Evolutionary conservation across 2,797 vertebrate species (phyloP), one percentile per base, ranked within the genome.

Genomic region (Ibycter americanus): DNA sequence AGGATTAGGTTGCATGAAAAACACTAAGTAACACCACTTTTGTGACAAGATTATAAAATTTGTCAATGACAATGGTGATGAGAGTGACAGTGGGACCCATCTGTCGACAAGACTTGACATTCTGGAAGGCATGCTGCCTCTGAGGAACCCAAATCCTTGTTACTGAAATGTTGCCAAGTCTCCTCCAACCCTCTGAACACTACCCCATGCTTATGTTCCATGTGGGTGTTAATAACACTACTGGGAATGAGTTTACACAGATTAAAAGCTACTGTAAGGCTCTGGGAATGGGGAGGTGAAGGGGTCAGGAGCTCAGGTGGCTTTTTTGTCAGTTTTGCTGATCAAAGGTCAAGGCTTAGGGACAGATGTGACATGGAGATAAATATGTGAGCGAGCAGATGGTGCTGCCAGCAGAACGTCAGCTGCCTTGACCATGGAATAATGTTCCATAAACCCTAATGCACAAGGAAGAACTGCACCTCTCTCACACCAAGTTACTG

Each of bases 231-330:
- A 68, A 70, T 62, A 90, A 59, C 59, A 54, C 42, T 67, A 8
- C 52, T 82, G 90, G 70, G 88, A 94, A 59, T 63, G 71, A 65
- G 15, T 73, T 91, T 77, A 47, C 44, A 59, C 13, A 92, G 78
- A 96, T 89, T 73, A 77, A 88, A 85, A 89, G 44, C 83, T 93
- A 89, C 95, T 90, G 81, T 87, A 85, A 94, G n/a, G 47, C 78
- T 91, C 63, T 83, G 67, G 49, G 67, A 89, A 83, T 16, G 18
- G 38, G 8, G 62, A 84, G 92, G 93, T 94, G 92, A 96, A 85
- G 40, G 36, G 96, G 92, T 96, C 92, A 89, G 85, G 74, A 95
- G 90, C 78, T 95, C 95, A 91, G 96, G 92, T 96, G 96, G 77
- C 78, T 89, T 89, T 94, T 94, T 89, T 73, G 85, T 89, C 94